Conservation (phyloP, 2,797 vertebrate genomes). For the Gymnothorax javanicus region DNA sequence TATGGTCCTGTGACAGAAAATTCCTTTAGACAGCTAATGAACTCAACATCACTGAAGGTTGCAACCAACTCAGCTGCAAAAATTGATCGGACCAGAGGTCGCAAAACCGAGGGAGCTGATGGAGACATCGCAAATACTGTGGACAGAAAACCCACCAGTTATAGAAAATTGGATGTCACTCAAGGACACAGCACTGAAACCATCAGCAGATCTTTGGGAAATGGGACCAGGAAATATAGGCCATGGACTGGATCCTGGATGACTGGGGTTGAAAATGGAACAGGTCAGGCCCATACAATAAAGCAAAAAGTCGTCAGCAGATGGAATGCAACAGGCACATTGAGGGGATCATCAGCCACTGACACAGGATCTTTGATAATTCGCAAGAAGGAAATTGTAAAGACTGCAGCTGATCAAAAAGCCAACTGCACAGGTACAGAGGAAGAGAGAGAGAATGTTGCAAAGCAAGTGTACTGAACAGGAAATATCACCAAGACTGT, state of each 20-base stretch:
- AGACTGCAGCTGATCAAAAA: neutral
- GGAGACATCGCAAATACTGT: neutral
- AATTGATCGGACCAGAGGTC: neutral
- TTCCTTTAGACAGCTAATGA: slow-evolving; percentile 24
- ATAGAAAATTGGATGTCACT: neutral
- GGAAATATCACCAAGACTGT: neutral
- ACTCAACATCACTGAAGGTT: slow-evolving; percentile 18
- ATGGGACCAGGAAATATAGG: neutral
- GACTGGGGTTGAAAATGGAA: slow-evolving; percentile 47
- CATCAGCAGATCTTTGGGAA: neutral
- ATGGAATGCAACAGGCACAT: slow-evolving; percentile 21
- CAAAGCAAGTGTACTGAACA: neutral
- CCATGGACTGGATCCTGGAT: slow-evolving; percentile 40
- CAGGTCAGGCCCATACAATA: slow-evolving; percentile 41
- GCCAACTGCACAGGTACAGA: neutral
- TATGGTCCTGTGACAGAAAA: slow-evolving; percentile 23
- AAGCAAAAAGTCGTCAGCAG: slow-evolving; percentile 27
- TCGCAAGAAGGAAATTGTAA: neutral
- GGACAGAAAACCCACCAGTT: neutral
- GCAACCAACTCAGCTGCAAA: slow-evolving; percentile 44
- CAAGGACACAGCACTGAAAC: neutral
- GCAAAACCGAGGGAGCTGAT: neutral
- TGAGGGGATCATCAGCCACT: neutral
- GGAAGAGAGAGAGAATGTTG: neutral
- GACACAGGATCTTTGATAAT: neutral